Base-by-base conservation (phyloP, 37 sponge, comb jelly and placozoan genomes). In the Spongilla lacustris region DNA sequence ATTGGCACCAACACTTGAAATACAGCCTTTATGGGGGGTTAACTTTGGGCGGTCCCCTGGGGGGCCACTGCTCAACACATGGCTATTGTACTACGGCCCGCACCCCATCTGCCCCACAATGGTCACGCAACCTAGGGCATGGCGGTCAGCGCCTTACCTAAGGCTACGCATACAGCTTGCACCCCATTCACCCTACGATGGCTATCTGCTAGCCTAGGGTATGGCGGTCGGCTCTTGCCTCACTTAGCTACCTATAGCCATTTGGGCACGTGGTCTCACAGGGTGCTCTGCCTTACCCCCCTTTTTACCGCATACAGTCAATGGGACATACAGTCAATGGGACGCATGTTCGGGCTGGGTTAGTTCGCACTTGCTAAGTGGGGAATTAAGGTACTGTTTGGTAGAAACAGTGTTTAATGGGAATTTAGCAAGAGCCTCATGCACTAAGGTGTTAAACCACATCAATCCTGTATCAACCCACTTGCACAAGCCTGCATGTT, bases 1-100 rank as follows among this genome's bases (percentile, higher is more conserved):
- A 58, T 58, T 58, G 58, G 58, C 58, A 58, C 58, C 58, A 58
- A 58, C 58, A 58, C 58, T 58, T 58, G 58, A 58, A 58, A 58
- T 58, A 58, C 58, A 58, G 58, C 58, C 58, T 58, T 58, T 58
- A 58, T 58, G 58, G 58, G 58, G 58, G 58, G 58, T 58, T 58
- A 58, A 58, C 58, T 58, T 58, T 58, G 58, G 58, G 58, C 58
- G 58, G 58, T 58, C 58, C 58, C 58, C 58, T 46, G 46, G 46
- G 46, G 46, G 46, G 46, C 46, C 46, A 46, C 46, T 58, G 58
- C 58, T 58, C 58, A 58, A 58, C 58, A 58, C 58, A 58, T 58
- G 58, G 58, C 58, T 58, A 58, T 58, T 58, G 58, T 58, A 58
- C 58, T 58, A 58, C 58, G 58, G 58, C 58, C 58, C 58, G 58